phyloP scores from a whole-genome alignment of 2,888 invertebrate genomes.

The Linnaemya vulpina region DNA sequence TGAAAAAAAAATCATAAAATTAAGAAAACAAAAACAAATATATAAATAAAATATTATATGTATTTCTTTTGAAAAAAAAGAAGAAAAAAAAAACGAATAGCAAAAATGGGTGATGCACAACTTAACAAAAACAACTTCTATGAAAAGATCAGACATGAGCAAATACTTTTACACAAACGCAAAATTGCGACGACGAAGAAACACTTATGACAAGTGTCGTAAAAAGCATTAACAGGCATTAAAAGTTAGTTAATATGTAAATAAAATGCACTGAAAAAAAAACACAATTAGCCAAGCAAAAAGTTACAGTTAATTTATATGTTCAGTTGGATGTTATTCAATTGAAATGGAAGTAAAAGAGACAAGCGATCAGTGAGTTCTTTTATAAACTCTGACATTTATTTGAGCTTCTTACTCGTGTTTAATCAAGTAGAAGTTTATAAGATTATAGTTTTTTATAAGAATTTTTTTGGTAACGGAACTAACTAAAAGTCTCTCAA shows the following conservation, averaged over 20 bases:
- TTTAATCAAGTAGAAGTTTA: too few relatives aligned
- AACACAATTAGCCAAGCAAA: background rate
- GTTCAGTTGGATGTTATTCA: background rate
- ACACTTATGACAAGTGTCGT: constrained; percentile 55
- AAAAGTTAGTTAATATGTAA: constrained; percentile 29
- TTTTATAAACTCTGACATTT: too few relatives aligned
- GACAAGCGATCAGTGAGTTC: too few relatives aligned
- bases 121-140: background rate
- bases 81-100: constrained; percentile 18
- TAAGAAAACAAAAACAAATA: constrained; percentile 1
- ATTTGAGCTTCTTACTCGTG: too few relatives aligned
- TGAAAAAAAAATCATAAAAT: constrained; percentile 1
- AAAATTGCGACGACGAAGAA: constrained; percentile 18
- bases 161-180: constrained; percentile 5
- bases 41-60: background rate
- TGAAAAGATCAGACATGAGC: constrained; percentile 27
- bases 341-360: too few relatives aligned
- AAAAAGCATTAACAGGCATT: constrained; percentile 61
- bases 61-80: constrained; percentile 4
- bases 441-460: too few relatives aligned
- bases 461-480: too few relatives aligned
- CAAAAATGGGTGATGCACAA: constrained; percentile 42
- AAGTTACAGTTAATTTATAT: background rate
- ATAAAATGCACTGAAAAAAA: constrained; percentile 44
- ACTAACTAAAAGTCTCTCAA: too few relatives aligned